Evolutionary conservation across 2,113 vertebrate species (phyloP), one percentile per base, ranked within the genome.

Genomic region (Platysteira castanea): DNA sequence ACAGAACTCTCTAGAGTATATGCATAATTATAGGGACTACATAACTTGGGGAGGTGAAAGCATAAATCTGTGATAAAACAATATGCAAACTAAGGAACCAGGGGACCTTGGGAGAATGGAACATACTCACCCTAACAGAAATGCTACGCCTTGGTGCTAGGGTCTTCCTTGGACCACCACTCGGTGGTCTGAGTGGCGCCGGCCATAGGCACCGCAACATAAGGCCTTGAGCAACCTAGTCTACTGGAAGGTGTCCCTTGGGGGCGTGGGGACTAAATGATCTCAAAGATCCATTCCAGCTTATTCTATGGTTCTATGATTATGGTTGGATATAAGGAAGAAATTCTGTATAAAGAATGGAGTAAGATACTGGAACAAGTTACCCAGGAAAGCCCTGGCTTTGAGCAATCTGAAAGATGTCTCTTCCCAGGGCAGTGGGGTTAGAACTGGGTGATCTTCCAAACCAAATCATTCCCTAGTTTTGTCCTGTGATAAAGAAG

Each of bases 231-330:
- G 16, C 16, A 67, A 33, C 6, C 8, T 52, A 11, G 19, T 24
- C 11, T 28, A 13, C 15, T 27, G 12, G 10, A 24, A 46, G 5
- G 5, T 74, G 6, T 46, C 9, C 23, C 37, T 59, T 13, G 11
- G 1, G 13, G 13, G 5, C 0, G 3, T 2, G 59, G 13, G 19
- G 28, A 59, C 15, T 53, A 53, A 24, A 39, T 68, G 6, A 39
- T n/a, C 28, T n/a, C 44, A 39, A 53, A 46, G 9, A 13, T 68
- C 6, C n/a, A 24, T 53, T 75, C 53, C 30, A 74, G 37, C 27
- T 18, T 13, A 50, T 73, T 64, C 11, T 19, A 1, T 57, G 26
- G 24, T 39, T 60, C 20, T 60, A 5, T n/a, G 6, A 17, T 33
- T 74, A 33, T 24, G 9, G 6, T 21, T 82, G 30, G 15, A 24